Evolutionary conservation across 2,888 invertebrate genomes (phyloP), one percentile per base, ranked within the genome.

Genomic region (Macrosoma leucophasiata): DNA sequence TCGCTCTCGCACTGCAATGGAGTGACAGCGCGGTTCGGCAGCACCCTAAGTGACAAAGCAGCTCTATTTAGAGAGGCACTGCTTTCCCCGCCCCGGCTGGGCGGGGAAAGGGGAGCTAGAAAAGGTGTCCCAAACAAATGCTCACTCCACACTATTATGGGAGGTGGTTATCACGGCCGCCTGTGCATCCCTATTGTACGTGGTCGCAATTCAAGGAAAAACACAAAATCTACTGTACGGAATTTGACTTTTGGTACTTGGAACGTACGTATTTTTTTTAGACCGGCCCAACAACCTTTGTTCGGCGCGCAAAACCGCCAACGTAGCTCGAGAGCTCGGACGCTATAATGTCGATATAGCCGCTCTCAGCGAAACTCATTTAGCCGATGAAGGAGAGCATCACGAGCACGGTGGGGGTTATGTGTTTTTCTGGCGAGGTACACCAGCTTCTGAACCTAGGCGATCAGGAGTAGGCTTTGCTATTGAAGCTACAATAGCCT

Each of bases 301-400:
- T n/a, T n/a, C 44, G 0, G 29, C 34, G 5, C 17, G 36, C 0
- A 43, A 45, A 33, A 48, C 44, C 3, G 44, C 36, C 3, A 5
- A 46, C 2, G 36, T 45, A 8, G 40, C 48, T 2, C 29, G 44
- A 2, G 50, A 50, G 29, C 46, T 49, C 10, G 4, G 23, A 10
- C 42, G 41, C 7, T 50, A 46, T 12, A 30, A 39, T 22, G 24
- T 48, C 3, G 46, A 47, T 33, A 30, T 48, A 4, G 43, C 51
- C 15, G 41, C 49, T 4, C 27, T 51, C 12, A 47, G 44, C 6
- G 47, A 47, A 35, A 48, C 47, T 3, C 45, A 39, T 18, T 28
- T 50, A 0, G 36, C 48, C 4, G 45, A 46, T n/a, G 27, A 44
- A 19, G 39, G 33, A 1, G 35, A 43, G 18, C 5, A 36, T 2